Evolutionary conservation across 1,140 invertebrate species (phyloP).

Genomic region (Manduca sexta): DNA sequence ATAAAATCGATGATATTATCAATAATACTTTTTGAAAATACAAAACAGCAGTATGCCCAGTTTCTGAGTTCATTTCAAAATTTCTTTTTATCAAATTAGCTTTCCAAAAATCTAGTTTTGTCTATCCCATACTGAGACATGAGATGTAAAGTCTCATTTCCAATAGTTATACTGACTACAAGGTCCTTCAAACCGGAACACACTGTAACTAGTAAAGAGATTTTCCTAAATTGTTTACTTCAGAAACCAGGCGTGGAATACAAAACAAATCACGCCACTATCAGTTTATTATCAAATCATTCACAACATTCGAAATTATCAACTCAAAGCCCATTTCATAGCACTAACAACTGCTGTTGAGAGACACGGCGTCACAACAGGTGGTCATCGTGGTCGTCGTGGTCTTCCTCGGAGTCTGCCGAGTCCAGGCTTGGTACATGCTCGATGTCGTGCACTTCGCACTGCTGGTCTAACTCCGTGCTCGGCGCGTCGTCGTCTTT

Average conservation of each 20-base stretch:
- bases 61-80: no score
- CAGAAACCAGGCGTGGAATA: background rate
- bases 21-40: no score
- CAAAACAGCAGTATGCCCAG: no score
- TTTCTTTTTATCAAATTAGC: no score
- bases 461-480: slow-evolving; percentile 53
- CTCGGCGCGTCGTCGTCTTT: slow-evolving; percentile 85
- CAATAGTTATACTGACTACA: no score
- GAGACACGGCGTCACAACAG: slow-evolving; percentile 65
- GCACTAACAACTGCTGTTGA: slow-evolving; percentile 58
- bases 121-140: no score
- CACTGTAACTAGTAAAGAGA: no score
- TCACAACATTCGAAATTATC: slow-evolving; percentile 20
- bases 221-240: no score
- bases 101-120: no score
- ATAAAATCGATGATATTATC: no score
- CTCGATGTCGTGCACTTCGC: slow-evolving; percentile 56
- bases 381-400: slow-evolving; percentile 61
- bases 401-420: slow-evolving; percentile 61
- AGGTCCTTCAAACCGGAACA: no score
- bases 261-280: background rate
- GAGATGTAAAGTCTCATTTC: no score
- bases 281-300: background rate
- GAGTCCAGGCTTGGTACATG: slow-evolving; percentile 60
- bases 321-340: slow-evolving; percentile 48